A percentile compares a stretch with the other conserved stretches of the same genome.
Evolutionary conservation across 35 echinoderm and acorn worm species (phyloP).

Genomic region (Apostichopus californicus): DNA sequence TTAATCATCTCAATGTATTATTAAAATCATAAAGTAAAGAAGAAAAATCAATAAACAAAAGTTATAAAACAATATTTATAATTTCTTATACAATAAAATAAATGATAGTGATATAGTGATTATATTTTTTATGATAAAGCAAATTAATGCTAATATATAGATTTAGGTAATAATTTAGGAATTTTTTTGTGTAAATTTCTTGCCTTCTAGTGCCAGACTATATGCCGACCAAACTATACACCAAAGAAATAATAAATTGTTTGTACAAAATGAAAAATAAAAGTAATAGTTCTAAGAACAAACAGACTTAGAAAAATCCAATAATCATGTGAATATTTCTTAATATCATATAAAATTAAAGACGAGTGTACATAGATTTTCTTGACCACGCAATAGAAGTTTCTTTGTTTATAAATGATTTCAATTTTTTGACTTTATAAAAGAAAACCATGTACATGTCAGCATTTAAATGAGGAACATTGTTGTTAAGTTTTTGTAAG

Average conservation of each 20-base stretch:
- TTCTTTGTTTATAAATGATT: slow-evolving; percentile 2
- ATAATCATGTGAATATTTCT: neutral
- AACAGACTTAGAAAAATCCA: neutral
- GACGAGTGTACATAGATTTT: neutral
- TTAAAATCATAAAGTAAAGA: too few relatives aligned
- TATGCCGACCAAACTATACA: neutral
- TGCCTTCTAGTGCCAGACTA: neutral
- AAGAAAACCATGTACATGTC: too few relatives aligned
- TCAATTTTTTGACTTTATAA: neutral
- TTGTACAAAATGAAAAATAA: neutral
- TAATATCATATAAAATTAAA: neutral
- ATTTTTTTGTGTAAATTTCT: neutral
- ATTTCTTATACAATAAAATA: too few relatives aligned
- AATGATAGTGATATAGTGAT: too few relatives aligned
- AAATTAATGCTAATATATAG: too few relatives aligned
- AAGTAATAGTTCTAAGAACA: neutral
- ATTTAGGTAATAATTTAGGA: too few relatives aligned
- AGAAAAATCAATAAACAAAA: too few relatives aligned
- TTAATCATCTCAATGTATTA: neutral
- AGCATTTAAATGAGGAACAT: too few relatives aligned
- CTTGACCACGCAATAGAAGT: neutral
- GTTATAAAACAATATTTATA: too few relatives aligned
- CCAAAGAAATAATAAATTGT: neutral
- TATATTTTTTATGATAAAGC: too few relatives aligned
- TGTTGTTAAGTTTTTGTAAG: too few relatives aligned